Evolutionary conservation across 2,113 vertebrate species (phyloP), one percentile per base, ranked within the genome.

Genomic region (Symphodus melops): DNA sequence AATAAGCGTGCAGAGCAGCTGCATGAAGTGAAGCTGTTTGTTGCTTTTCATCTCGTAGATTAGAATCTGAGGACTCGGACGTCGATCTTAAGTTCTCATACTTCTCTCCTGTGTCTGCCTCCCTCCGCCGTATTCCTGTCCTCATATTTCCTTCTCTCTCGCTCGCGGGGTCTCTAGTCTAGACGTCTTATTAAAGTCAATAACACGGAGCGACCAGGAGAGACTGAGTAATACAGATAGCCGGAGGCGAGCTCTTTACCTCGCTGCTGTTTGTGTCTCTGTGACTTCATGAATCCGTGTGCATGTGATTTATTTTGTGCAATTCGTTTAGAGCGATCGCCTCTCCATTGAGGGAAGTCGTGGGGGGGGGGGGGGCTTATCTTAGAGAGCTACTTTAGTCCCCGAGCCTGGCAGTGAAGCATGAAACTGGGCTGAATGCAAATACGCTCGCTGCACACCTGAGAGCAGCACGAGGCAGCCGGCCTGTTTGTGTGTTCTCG

Each of bases 111-210:
- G 13, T 67, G 61, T 76, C 46, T 60, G 9, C 56, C 6, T 48
- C 10, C 36, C 23, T 25, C n/a, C 21, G 28, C 6, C 19, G 8
- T n/a, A 9, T n/a, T n/a, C 20, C 19, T 23, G 36, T 17, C 37
- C 1, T 17, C 5, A 7, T 53, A 33, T 57, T 53, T 63, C 68
- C 58, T 39, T n/a, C 51, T 36, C 23, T 61, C 54, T 63, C 25
- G 25, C 71, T 75, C 36, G 60, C 48, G 55, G 73, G 73, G 75
- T 28, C 54, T 68, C 58, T 78, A 41, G 80, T 86, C 84, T 89
- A 86, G 89, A 88, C 57, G 14, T 85, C 72, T 86, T 85, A 87
- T 86, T 91, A 85, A 84, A 90, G 71, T 85, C 58, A 70, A 68
- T 87, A 86, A 75, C 42, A 75, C 48, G 48, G 51, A 71, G 39